Percentiles rank a stretch among this genome's conserved stretches.
Evolutionary conservation across 2,113 vertebrate genomes (phyloP).

Genomic region (Perccottus glenii): DNA sequence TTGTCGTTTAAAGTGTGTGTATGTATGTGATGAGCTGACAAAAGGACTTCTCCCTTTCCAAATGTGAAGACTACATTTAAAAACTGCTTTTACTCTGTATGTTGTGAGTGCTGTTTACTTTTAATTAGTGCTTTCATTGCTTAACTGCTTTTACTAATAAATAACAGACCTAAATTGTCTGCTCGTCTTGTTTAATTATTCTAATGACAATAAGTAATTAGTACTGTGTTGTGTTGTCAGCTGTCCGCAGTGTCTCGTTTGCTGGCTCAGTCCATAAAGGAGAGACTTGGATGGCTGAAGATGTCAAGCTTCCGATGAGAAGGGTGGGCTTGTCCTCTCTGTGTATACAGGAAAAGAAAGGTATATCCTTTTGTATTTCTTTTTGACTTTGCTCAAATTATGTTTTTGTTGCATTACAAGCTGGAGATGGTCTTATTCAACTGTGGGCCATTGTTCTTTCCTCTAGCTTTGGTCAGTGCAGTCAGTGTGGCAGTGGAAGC

Average conservation of each 20-base stretch:
- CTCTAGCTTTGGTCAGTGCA: conserved; percentile 85
- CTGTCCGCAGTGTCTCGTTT: conserved; percentile 83
- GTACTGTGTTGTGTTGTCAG: conserved; percentile 64
- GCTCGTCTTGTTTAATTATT: background rate
- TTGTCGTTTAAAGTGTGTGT: conserved; percentile 16
- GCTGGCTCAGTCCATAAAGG: conserved; percentile 75
- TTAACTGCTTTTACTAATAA: conserved; percentile 47
- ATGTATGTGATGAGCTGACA: conserved; percentile 12
- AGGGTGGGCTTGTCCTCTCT: conserved; percentile 69
- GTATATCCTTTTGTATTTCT: conserved; percentile 55
- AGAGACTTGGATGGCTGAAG: conserved; percentile 79
- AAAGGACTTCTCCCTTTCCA: conserved; percentile 30
- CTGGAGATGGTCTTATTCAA: background rate
- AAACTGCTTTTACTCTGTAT: conserved; percentile 27
- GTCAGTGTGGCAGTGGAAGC: conserved; percentile 90
- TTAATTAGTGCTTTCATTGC: conserved; percentile 53
- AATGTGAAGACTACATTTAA: conserved; percentile 29
- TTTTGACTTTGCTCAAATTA: conserved; percentile 1
- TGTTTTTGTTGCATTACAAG: background rate
- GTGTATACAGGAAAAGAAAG: conserved; percentile 85
- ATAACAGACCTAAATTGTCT: conserved; percentile 29
- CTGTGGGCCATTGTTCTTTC: conserved; percentile 17
- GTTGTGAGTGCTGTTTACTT: conserved; percentile 48
- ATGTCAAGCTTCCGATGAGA: conserved; percentile 64
- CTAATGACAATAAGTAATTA: conserved; percentile 17